A percentile compares a stretch with the other conserved stretches of the same genome.
Evolutionary conservation across 2,797 vertebrate species (phyloP).

Genomic region (Galagoides demidoff): DNA sequence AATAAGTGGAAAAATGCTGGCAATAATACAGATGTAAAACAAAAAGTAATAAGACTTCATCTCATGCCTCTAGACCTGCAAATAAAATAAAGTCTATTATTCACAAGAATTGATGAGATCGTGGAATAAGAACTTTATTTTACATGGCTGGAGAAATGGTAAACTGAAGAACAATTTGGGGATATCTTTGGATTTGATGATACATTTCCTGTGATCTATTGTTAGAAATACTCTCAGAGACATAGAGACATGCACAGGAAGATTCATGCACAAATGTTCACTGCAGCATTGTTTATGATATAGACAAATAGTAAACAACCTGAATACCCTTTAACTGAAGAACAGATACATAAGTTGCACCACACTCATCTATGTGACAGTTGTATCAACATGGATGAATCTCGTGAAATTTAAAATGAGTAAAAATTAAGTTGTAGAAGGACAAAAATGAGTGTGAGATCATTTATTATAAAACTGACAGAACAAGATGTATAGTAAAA

Average conservation of each 20-base stretch:
- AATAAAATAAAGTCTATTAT: conserved; percentile 6
- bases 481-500: background rate
- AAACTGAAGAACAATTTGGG: background rate
- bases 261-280: background rate
- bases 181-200: background rate
- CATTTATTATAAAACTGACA: conserved; percentile 1
- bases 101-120: background rate
- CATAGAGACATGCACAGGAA: background rate
- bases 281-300: background rate
- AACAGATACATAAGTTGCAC: background rate
- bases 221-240: background rate
- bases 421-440: background rate
- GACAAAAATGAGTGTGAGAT: background rate
- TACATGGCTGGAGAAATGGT: background rate
- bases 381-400: background rate
- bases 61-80: background rate
- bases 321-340: background rate
- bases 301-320: background rate
- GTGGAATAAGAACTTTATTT: background rate
- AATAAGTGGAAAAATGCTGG: background rate
- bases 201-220: background rate
- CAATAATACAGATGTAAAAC: conserved; percentile 4
- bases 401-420: background rate
- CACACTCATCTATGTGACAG: background rate
- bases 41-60: background rate